Evolutionary conservation across 2,888 invertebrate genomes (phyloP), one percentile per base, ranked within the genome.

Genomic region (Perdita meconis): DNA sequence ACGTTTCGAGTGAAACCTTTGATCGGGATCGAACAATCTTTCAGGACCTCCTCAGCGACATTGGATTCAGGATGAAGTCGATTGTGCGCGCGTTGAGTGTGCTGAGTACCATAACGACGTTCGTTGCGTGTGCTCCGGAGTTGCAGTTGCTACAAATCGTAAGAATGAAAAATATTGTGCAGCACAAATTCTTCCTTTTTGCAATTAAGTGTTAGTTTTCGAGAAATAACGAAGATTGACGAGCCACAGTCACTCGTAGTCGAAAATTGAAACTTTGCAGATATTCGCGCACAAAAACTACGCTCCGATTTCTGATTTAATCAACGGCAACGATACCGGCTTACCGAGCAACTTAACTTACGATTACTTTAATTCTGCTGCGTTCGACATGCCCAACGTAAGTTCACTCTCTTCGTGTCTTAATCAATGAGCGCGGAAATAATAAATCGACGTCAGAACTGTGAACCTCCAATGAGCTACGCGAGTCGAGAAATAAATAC

Each of bases 61-160:
- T 6, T 36, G 6, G 26, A n/a, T 2, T n/a, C 10, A 68, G 53
- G 26, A 68, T 76, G 64, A 64, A 47, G 50, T 19, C 36, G 24
- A 10, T 22, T 1, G 16, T 24, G 22, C 22, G 1, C 10, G 8
- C 57, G n/a, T 0, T 63, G 1, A 36, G 16, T 34, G 1, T 42
- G 2, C 19, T 79, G 2, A 60, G 30, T 8, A 38, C 40, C 6
- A 38, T 36, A 10, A 36, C 13, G 1, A 34, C 2, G 3, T 22
- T n/a, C 19, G 13, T 22, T 5, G 8, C 60, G 8, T 55, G 60
- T 26, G 60, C 34, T 26, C 73, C 64, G 19, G 78, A 87, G 36
- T 68, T 89, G 26, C 81, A 88, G 68, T 67, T 86, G 34, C 59
- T 89, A 10, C 86, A 89, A 16, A 81, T 88, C 6, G 89, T 89